Evolutionary conservation across 2,888 invertebrate genomes (phyloP), one percentile per base, ranked within the genome.

Genomic region (Polymixis lichenea): DNA sequence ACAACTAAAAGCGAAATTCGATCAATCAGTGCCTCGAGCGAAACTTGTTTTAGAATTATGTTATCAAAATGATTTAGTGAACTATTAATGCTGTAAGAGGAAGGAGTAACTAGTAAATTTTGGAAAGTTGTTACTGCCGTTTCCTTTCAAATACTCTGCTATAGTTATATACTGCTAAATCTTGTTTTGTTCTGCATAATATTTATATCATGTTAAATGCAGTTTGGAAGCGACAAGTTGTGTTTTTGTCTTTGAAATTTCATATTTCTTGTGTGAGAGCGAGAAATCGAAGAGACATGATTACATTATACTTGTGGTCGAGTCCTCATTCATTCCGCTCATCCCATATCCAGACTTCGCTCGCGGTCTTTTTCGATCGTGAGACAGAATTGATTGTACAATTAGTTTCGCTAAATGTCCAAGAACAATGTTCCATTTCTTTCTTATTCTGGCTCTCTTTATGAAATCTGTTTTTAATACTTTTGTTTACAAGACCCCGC

Each of bases 41-140:
- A 73, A 87, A 88, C 89, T 78, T 46, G 87, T 88, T 86, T 71
- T 64, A 78, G 72, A 80, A 80, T 83, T 82, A 88, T 84, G 83
- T 83, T 87, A 83, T 87, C 84, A 83, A 61, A 80, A 81, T 85
- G 83, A 88, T 87, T 83, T 80, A 88, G 72, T 85, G 81, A 70
- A 73, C 76, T 80, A 69, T 87, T 84, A 73, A 86, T 87, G 81
- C 84, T 67, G 78, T 72, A 84, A 82, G 77, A 88, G 89, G 90
- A 91, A 88, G 83, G 82, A 87, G 90, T 89, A 87, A 90, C 89
- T 86, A 83, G 84, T 88, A 83, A 89, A 87, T 89, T 90, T 92
- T 91, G 90, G 91, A 93, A 93, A 93, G 93, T 91, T 84, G 88
- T 86, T 86, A 78, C 79, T 64, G 43, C 19, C 56, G 78, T 83